A percentile compares a stretch with the other conserved stretches of the same genome.
phyloP scores from a whole-genome alignment of 2,797 vertebrate genomes.

The Enteromius radiatus region DNA sequence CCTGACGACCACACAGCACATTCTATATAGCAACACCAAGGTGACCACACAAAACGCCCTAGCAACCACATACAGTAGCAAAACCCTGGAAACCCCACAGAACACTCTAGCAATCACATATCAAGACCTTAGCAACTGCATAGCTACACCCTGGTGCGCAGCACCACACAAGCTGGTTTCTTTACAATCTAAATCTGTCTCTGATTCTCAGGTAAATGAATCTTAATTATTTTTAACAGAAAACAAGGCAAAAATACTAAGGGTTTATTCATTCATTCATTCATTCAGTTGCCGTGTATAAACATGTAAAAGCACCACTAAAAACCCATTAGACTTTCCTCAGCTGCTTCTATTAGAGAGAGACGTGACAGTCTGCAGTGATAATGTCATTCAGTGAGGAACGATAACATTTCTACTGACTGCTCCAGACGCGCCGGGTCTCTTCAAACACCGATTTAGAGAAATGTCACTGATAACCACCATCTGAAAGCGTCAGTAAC shows the following conservation, averaged over 20 bases:
- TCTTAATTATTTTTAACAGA: background rate
- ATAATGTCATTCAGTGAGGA: conserved; percentile 1
- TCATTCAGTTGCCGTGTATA: background rate
- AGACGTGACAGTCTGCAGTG: background rate
- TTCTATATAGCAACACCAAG: background rate
- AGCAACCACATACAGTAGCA: too few relatives aligned
- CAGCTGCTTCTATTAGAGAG: background rate
- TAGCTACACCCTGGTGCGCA: background rate
- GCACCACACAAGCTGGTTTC: background rate
- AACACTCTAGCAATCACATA: too few relatives aligned
- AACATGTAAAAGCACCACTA: background rate
- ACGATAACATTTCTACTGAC: background rate
- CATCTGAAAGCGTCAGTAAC: background rate
- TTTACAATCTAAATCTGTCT: too few relatives aligned
- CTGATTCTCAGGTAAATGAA: background rate
- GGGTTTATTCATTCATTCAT: background rate
- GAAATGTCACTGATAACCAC: background rate
- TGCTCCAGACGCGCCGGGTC: background rate
- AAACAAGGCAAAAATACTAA: background rate
- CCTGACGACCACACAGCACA: too few relatives aligned
- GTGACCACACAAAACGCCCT: background rate
- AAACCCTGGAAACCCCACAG: background rate
- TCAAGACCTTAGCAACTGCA: too few relatives aligned
- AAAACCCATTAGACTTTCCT: background rate
- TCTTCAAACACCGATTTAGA: conserved; percentile 9